Conservation (phyloP, 2,113 vertebrate genomes). For the Octodon degus region DNA sequence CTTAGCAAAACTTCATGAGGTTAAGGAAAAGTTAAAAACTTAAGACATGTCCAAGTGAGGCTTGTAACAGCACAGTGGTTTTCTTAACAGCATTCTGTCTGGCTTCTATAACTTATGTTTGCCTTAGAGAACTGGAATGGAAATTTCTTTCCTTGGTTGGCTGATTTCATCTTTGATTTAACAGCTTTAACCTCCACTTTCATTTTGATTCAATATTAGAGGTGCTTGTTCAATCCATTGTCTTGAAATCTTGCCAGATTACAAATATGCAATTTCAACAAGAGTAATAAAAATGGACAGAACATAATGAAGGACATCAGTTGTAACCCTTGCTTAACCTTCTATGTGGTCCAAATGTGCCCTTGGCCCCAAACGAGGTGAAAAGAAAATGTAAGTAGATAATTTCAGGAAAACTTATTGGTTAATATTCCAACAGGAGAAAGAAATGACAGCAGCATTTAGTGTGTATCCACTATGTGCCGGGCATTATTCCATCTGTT, state of each 20-base stretch:
- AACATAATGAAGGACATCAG: conserved; percentile 52
- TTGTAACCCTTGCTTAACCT: conserved; percentile 54
- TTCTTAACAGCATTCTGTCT: conserved; percentile 44
- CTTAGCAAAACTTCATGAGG: conserved; percentile 4
- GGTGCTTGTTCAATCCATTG: conserved; percentile 49
- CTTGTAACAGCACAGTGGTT: not conserved
- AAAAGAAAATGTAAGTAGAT: conserved; percentile 41
- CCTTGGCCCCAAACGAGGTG: conserved; percentile 5
- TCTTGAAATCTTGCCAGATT: conserved; percentile 72
- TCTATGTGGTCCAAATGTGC: not conserved
- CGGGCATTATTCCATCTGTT: not conserved
- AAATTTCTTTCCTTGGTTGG: conserved; percentile 62
- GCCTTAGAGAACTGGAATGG: conserved; percentile 40
- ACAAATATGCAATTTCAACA: conserved; percentile 68
- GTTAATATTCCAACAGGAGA: not conserved
- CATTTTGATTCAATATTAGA: conserved; percentile 73
- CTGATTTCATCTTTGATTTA: conserved; percentile 72
- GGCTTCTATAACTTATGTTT: conserved; percentile 32
- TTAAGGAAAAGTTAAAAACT: conserved; percentile 42
- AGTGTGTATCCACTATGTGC: not conserved
- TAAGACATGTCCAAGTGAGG: not conserved
- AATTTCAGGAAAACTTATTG: conserved; percentile 42
- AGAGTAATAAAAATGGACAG: conserved; percentile 71
- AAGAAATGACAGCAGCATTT: conserved; percentile 13
- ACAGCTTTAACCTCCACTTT: conserved; percentile 64